Percentiles rank a stretch among this genome's conserved stretches.
phyloP scores from a whole-genome alignment of 2,797 vertebrate genomes.

The Crenichthys baileyi region DNA sequence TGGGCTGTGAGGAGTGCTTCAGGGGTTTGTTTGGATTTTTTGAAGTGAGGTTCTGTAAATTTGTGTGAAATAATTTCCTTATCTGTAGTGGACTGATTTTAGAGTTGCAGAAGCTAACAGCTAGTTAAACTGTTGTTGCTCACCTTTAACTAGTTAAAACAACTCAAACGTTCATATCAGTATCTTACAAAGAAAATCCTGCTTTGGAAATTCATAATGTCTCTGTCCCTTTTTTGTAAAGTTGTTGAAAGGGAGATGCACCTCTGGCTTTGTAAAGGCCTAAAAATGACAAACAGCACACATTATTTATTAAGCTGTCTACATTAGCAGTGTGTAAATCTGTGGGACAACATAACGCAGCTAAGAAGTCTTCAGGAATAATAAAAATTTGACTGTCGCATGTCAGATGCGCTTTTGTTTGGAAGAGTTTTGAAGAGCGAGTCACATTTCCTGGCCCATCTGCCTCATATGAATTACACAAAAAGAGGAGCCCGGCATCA shows the following conservation, averaged over 20 bases:
- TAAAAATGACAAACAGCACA: conserved; percentile 14
- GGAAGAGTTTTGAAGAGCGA: conserved; percentile 49
- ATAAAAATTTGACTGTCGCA: conserved; percentile 56
- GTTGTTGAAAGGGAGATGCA: background rate
- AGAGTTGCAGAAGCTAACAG: background rate
- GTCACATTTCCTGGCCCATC: conserved; percentile 64
- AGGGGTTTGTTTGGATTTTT: background rate
- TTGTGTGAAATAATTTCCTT: background rate
- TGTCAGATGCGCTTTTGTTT: conserved; percentile 49
- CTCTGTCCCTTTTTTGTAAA: background rate
- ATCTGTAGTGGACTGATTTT: background rate
- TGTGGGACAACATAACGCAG: conserved; percentile 50
- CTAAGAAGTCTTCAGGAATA: conserved; percentile 53
- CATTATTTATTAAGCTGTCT: conserved; percentile 31
- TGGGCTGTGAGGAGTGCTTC: background rate
- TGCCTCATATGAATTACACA: conserved; percentile 61
- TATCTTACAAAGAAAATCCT: background rate
- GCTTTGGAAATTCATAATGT: background rate
- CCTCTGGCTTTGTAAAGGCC: background rate
- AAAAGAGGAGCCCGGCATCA: conserved; percentile 50
- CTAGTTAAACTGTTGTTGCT: background rate
- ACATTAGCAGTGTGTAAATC: conserved; percentile 29
- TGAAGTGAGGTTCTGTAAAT: background rate
- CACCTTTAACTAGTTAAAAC: background rate
- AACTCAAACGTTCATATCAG: background rate